A percentile compares a stretch with the other conserved stretches of the same genome.
Evolutionary conservation across 2,113 vertebrate species (phyloP).

Genomic region (Bos javanicus): DNA sequence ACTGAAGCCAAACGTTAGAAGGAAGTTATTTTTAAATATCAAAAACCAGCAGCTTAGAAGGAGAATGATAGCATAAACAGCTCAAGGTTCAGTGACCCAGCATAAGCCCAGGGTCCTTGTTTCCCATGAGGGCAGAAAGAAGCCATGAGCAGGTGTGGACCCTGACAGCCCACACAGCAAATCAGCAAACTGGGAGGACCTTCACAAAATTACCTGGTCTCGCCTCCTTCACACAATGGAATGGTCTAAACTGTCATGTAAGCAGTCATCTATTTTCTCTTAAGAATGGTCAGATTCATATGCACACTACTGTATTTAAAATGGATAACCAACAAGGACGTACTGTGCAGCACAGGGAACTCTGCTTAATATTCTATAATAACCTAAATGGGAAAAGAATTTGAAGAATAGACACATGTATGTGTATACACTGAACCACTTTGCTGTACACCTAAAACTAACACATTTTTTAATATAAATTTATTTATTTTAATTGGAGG

Average conservation of each 20-base stretch:
- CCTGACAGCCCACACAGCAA: not conserved
- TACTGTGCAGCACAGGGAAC: not conserved
- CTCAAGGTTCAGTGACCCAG: not conserved
- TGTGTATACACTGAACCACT: not conserved
- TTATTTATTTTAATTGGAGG: no score
- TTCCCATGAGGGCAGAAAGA: not conserved
- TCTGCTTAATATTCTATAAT: not conserved
- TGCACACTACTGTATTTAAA: not conserved
- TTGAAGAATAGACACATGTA: not conserved
- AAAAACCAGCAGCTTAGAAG: not conserved
- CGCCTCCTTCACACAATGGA: not conserved
- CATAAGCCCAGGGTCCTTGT: not conserved
- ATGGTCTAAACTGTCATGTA: not conserved
- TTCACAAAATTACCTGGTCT: not conserved
- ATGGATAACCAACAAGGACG: not conserved
- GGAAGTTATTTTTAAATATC: not conserved
- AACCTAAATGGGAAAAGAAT: not conserved
- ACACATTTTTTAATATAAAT: not conserved
- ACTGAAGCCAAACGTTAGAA: not conserved
- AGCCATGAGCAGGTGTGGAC: not conserved
- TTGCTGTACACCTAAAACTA: not conserved
- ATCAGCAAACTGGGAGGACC: not conserved
- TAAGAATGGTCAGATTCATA: not conserved
- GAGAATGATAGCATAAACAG: not conserved
- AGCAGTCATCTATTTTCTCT: not conserved